Conservation (phyloP, 2,797 vertebrate genomes). For the Hoplostethus atlanticus region DNA sequence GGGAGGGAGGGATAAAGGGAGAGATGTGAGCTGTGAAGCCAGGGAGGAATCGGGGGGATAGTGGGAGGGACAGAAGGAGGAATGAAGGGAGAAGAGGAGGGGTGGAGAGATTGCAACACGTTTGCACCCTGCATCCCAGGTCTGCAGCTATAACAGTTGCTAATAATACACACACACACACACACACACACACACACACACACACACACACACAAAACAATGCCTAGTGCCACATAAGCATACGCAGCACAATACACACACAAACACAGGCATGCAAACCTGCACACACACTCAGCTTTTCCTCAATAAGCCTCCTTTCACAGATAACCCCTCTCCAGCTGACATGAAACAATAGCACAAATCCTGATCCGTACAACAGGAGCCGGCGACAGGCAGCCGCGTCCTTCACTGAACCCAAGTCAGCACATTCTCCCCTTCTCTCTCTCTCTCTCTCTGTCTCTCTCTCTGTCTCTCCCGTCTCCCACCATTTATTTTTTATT, state of each 20-base stretch:
- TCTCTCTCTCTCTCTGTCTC: conserved; percentile 5
- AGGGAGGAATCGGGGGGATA: conserved; percentile 22
- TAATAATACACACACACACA: conserved; percentile 37
- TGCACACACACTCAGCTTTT: conserved; percentile 38
- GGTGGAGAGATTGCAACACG: conserved; percentile 42
- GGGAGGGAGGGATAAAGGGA: not conserved
- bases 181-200: not conserved
- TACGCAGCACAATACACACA: not conserved
- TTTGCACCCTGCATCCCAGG: conserved; percentile 34
- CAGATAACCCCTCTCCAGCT: conserved; percentile 58
- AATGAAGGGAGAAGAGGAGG: conserved; percentile 4
- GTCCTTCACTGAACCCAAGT: conserved; percentile 58
- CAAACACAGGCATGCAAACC: conserved; percentile 1
- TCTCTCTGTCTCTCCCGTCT: conserved; percentile 5
- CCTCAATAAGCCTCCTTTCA: conserved; percentile 61
- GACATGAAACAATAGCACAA: conserved; percentile 65
- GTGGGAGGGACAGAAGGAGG: conserved; percentile 19
- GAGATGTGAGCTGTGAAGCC: conserved; percentile 21
- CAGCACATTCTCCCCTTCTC: conserved; percentile 44
- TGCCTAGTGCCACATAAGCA: too few species aligned
- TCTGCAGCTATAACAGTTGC: conserved; percentile 46
- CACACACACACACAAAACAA: not conserved
- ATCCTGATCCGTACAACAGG: conserved; percentile 57
- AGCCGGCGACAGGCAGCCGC: conserved; percentile 37
- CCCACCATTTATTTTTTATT: conserved; percentile 2